A percentile compares a stretch with the other conserved stretches of the same genome.
phyloP scores from a whole-genome alignment of 1,140 invertebrate species.

The Drosophila serrata region DNA sequence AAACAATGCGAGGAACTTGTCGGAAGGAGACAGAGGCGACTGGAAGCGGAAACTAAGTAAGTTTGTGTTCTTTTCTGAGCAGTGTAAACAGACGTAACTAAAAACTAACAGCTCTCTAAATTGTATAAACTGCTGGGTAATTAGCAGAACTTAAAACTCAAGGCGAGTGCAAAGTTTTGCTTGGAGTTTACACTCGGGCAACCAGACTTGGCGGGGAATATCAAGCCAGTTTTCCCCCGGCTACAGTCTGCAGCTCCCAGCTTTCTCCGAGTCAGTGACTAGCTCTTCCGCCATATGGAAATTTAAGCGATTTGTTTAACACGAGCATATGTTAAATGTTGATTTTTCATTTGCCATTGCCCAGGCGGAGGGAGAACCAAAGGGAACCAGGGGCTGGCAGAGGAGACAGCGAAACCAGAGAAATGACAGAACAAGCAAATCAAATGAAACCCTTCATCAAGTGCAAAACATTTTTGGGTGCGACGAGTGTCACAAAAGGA shows the following conservation, averaged over 20 bases:
- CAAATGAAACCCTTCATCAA: conserved; percentile 81
- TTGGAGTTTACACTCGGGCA: conserved; percentile 13
- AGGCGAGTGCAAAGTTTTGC: conserved; percentile 29
- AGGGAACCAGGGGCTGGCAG: conserved; percentile 12
- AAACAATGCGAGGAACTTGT: conserved; percentile 13
- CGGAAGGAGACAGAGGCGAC: conserved; percentile 18
- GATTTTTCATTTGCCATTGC: conserved; percentile 69
- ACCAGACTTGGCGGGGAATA: not conserved
- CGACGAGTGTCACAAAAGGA: conserved; percentile 65
- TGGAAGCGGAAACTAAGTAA: conserved; percentile 9
- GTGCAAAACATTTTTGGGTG: conserved; percentile 70
- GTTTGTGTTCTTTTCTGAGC: conserved; percentile 13
- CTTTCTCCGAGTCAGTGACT: conserved; percentile 3
- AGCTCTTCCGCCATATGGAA: conserved; percentile 58
- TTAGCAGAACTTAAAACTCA: conserved; percentile 26
- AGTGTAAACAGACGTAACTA: conserved; percentile 18
- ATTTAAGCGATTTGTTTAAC: conserved; percentile 70
- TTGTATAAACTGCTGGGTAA: conserved; percentile 36
- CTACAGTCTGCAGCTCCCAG: conserved; percentile 1
- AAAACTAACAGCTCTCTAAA: conserved; percentile 25
- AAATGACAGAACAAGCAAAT: conserved; percentile 77
- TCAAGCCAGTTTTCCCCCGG: not conserved
- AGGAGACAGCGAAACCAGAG: conserved; percentile 72
- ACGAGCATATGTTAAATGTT: conserved; percentile 76
- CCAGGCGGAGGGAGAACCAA: conserved; percentile 13